Evolutionary conservation across 1,140 invertebrate species (phyloP), one percentile per base, ranked within the genome.

Genomic region (Marisa cornuarietis): DNA sequence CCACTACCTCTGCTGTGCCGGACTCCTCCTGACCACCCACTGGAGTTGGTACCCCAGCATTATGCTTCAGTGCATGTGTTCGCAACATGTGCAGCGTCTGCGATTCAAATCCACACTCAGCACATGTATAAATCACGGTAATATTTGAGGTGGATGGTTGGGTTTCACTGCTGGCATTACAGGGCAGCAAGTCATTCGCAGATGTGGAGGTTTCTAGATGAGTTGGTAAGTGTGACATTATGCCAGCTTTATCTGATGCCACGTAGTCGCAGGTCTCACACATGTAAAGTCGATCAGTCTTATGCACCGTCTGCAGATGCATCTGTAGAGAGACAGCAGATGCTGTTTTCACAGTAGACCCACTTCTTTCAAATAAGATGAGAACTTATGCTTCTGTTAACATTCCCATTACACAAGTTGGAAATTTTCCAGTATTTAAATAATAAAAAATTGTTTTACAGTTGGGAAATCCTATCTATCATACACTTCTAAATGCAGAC

Each of bases 211-310:
- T 6, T 13, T 24, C n/a, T 18, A 71, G 80, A 24, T 81, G 82
- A 31, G 49, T 62, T 69, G 81, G 26, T 42, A 82, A 79, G 81
- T 90, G 89, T 24, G 83, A 81, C 61, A 86, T 78, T 66, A 90
- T 86, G 51, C 81, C 83, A 8, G 75, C 81, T 71, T 85, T 82
- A 68, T 85, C 84, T 22, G 84, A 79, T 14, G 86, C 87, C 18
- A 88, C 83, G 74, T 85, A 85, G 42, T 86, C 86, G 80, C 89
- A 90, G 11, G 84, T 65, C 51, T 88, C 84, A 82, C 89, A 90
- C 26, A 82, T 83, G 79, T 84, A 89, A 18, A 88, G 78, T 42
- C 81, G 83, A 61, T 86, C 85, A 54, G 84, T 84, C 63, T 86
- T 82, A 78, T 88, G 88, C 31, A 82, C 83, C 52, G 84, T 79